Conservation (phyloP, 2,113 vertebrate genomes). For the Pogonocichla stellata region DNA sequence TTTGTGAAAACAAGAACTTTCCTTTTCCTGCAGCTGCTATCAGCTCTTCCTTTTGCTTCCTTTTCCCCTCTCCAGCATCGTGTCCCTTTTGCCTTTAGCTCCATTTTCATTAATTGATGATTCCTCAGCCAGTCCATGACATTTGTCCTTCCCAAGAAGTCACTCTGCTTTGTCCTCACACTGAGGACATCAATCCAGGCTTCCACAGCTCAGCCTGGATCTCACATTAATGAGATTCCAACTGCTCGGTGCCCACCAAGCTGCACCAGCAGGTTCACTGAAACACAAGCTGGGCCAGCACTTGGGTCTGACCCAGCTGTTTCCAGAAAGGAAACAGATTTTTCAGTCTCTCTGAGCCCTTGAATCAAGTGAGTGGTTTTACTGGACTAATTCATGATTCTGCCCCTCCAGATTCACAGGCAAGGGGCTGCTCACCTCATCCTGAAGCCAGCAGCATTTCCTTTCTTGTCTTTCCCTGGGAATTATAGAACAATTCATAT, state of each 20-base stretch:
- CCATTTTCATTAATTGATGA: accelerated
- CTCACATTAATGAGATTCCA: background rate
- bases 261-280: background rate
- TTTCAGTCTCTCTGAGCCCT: background rate
- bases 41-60: background rate
- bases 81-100: background rate
- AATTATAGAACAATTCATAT: background rate
- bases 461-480: background rate
- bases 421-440: background rate
- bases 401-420: background rate
- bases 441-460: background rate
- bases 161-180: background rate
- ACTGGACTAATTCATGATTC: background rate
- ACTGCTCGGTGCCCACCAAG: background rate
- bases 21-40: background rate
- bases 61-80: accelerated
- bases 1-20: background rate
- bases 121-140: background rate
- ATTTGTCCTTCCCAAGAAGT: background rate
- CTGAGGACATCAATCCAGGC: accelerated
- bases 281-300: background rate
- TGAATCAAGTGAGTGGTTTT: background rate
- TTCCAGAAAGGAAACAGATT: background rate
- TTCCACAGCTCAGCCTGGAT: background rate
- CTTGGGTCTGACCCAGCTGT: background rate